Conservation (phyloP, 2,797 vertebrate species). For the Tenualosa ilisha region DNA sequence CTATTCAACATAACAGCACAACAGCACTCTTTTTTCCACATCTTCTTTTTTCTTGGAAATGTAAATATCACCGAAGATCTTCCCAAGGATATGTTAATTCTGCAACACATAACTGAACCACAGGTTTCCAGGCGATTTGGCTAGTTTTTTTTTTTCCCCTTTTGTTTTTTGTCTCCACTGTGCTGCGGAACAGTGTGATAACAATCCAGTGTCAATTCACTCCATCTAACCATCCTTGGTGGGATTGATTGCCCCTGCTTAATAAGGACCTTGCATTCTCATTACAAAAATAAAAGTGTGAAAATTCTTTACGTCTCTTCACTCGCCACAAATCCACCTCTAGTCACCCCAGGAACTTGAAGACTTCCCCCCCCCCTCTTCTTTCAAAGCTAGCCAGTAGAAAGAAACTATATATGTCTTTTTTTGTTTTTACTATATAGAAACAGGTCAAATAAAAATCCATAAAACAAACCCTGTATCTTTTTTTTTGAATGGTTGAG, state of each 20-base stretch:
- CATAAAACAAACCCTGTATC: conserved; percentile 81
- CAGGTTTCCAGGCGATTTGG: conserved; percentile 64
- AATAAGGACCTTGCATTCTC: conserved; percentile 78
- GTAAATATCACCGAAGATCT: conserved; percentile 59
- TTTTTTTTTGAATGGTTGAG: conserved; percentile 74
- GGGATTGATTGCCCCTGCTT: conserved; percentile 79
- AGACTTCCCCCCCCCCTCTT: conserved; percentile 51
- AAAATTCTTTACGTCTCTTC: conserved; percentile 71
- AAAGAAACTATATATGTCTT: conserved; percentile 72
- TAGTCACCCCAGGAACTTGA: conserved; percentile 61
- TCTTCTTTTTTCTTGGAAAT: conserved; percentile 51
- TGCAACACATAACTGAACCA: conserved; percentile 58
- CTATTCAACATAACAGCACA: conserved; percentile 55
- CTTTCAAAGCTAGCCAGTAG: conserved; percentile 71
- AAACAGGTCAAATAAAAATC: conserved; percentile 65
- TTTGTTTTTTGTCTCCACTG: conserved; percentile 55
- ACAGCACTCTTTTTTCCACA: conserved; percentile 44
- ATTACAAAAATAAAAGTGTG: conserved; percentile 83
- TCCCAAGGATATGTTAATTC: conserved; percentile 52
- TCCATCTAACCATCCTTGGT: conserved; percentile 72
- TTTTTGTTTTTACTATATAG: conserved; percentile 41
- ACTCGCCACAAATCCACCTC: conserved; percentile 57
- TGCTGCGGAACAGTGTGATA: conserved; percentile 75
- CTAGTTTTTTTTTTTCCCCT: conserved; percentile 50
- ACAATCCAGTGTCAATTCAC: conserved; percentile 70